Evolutionary conservation across 2,888 invertebrate species (phyloP).

Genomic region (Drosophila birchii): DNA sequence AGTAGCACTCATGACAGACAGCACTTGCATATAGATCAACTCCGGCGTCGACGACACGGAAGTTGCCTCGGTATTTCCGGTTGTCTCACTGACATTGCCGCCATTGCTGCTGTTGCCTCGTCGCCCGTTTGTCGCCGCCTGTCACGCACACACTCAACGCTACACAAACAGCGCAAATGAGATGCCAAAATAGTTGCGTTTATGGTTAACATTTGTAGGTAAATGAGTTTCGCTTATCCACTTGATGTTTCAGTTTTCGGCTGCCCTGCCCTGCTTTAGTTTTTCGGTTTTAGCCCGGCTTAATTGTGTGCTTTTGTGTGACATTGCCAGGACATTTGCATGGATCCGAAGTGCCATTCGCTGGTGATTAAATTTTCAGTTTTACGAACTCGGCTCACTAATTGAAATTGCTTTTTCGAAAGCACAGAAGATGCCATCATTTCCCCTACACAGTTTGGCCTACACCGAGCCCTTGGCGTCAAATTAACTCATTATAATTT

Average conservation of each 20-base stretch:
- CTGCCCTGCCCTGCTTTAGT: conserved; percentile 5
- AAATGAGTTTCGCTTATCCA: conserved; percentile 61
- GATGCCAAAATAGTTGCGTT: conserved; percentile 75
- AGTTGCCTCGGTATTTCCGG: conserved; percentile 70
- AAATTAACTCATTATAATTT: conserved; percentile 77
- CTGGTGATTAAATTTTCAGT: conserved; percentile 69
- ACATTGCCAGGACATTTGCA: conserved; percentile 55
- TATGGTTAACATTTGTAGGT: conserved; percentile 63
- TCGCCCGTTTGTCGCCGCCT: conserved; percentile 66
- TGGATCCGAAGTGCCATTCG: conserved; percentile 48
- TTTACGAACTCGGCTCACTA: conserved; percentile 60
- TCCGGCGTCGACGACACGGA: conserved; percentile 67
- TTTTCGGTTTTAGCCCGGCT: conserved; percentile 56
- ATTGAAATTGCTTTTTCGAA: conserved; percentile 77
- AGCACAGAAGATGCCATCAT: conserved; percentile 66
- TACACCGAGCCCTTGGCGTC: conserved; percentile 47
- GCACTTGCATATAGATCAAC: conserved; percentile 55
- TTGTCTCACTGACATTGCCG: conserved; percentile 46
- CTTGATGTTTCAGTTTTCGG: conserved; percentile 40
- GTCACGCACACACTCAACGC: conserved; percentile 32
- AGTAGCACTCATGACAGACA: conserved; percentile 47
- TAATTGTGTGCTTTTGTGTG: conserved; percentile 62
- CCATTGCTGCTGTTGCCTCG: conserved; percentile 50
- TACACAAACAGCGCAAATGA: conserved; percentile 54
- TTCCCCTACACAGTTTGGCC: conserved; percentile 13